Conservation (phyloP, 2,797 vertebrate genomes). For the Manis pentadactyla region DNA sequence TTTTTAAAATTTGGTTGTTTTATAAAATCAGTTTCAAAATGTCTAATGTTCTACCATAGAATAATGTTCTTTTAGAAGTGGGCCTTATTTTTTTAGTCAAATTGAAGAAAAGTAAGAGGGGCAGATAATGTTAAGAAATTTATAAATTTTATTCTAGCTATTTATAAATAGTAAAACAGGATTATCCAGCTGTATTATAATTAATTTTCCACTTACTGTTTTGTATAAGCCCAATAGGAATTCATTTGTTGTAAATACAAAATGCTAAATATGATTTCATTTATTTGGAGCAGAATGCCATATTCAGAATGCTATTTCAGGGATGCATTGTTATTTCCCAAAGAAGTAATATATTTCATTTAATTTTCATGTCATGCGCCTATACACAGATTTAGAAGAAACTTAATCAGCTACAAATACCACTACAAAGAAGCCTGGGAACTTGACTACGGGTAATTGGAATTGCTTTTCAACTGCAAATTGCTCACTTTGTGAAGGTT, state of each 20-base stretch:
- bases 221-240: slow-evolving; percentile 26
- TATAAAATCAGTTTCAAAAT: neutral
- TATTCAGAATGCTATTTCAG: slow-evolving; percentile 56
- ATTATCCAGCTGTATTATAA: neutral
- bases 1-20: neutral
- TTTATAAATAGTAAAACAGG: neutral
- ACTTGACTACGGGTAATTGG: slow-evolving; percentile 57
- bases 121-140: neutral
- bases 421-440: neutral
- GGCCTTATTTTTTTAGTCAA: neutral
- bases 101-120: neutral
- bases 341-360: slow-evolving; percentile 65
- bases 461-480: slow-evolving; percentile 74
- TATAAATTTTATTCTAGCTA: neutral
- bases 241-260: slow-evolving; percentile 39
- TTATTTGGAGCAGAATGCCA: slow-evolving; percentile 8
- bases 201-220: slow-evolving; percentile 47
- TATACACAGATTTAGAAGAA: slow-evolving; percentile 68
- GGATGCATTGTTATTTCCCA: slow-evolving; percentile 45
- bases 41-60: neutral
- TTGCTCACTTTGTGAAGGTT: slow-evolving; percentile 77
- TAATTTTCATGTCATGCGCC: slow-evolving; percentile 67
- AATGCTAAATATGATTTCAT: slow-evolving; percentile 17
- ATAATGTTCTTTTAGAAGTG: neutral
- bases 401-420: slow-evolving; percentile 29